Evolutionary conservation across 2,113 vertebrate genomes (phyloP), one percentile per base, ranked within the genome.

Genomic region (Gallinago jamesoni): DNA sequence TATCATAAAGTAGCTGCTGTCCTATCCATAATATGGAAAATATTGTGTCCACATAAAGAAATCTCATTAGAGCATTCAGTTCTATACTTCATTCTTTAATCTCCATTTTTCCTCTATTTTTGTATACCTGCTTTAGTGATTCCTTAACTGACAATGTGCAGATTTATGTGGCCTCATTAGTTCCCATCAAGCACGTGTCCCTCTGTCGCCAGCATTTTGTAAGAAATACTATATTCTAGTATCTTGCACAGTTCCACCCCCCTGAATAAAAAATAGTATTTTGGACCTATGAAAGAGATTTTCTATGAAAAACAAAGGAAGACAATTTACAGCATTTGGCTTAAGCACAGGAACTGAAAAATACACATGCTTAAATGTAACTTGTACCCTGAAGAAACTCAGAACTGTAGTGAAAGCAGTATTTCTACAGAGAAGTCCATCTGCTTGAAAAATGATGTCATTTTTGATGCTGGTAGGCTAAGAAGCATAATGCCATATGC

Each of bases 401-500:
- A 39, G 55, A 88, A 69, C 41, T 37, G 14, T 68, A 78, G 84
- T 20, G 23, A 83, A 87, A 83, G 33, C 66, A 45, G 30, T 60
- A 45, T 73, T 79, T 91, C 70, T 88, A 33, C 28, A 82, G 39
- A 69, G 19, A 75, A 84, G 47, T n/a, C 70, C 28, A 23, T 89
- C 83, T 75, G 89, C 7, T 64, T 69, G 89, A 96, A 93, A 96
- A 87, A 84, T 72, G 1, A 67, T 67, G 69, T 63, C 17, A 67
- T 95, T 93, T 97, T 75, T 82, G 31, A 93, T 80, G 57, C 48
- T 84, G 67, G 11, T 87, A 93, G 83, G 77, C 70, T 75, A 74
- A 92, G 77, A 37, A 94, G n/a, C 48, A 81, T 88, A 95, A 95
- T 74, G 48, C 84, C 90, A 89, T 64, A 57, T 86, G 57, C 75